phyloP scores from a whole-genome alignment of 2,797 vertebrate species.

The Phataginus tetradactyla region DNA sequence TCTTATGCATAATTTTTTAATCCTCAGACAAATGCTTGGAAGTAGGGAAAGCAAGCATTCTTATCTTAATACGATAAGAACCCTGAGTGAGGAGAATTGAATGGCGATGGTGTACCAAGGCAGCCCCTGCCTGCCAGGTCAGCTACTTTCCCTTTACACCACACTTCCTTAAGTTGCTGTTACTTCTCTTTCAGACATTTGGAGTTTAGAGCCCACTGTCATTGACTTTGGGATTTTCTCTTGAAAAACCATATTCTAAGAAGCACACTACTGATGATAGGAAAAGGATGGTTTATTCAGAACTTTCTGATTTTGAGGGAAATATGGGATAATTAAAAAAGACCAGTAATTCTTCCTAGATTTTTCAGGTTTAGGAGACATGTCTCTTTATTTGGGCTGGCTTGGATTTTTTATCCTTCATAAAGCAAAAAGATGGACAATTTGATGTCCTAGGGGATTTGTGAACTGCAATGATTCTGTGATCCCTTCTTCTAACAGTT shows the following conservation, averaged over 20 bases:
- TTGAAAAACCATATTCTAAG: neutral
- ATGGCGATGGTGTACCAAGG: neutral
- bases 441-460: neutral
- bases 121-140: neutral
- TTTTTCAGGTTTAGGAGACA: neutral
- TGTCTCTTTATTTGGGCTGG: neutral
- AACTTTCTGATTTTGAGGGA: constrained; percentile 1
- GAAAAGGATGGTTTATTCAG: neutral
- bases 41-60: neutral
- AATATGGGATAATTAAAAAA: neutral
- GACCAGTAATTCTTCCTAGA: neutral
- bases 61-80: neutral
- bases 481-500: neutral
- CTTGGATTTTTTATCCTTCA: neutral
- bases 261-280: neutral
- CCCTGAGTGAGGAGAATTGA: neutral
- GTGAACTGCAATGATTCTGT: neutral
- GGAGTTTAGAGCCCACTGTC: neutral
- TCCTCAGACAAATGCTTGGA: neutral
- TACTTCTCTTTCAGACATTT: neutral
- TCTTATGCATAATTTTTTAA: neutral
- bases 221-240: neutral
- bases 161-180: neutral
- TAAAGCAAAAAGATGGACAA: neutral
- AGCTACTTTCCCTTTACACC: neutral